These are phyloP conservation scores for Campopleginae sp. DNA, from an alignment of 2,888 invertebrate species.

Conservation along the genomic window DNA sequence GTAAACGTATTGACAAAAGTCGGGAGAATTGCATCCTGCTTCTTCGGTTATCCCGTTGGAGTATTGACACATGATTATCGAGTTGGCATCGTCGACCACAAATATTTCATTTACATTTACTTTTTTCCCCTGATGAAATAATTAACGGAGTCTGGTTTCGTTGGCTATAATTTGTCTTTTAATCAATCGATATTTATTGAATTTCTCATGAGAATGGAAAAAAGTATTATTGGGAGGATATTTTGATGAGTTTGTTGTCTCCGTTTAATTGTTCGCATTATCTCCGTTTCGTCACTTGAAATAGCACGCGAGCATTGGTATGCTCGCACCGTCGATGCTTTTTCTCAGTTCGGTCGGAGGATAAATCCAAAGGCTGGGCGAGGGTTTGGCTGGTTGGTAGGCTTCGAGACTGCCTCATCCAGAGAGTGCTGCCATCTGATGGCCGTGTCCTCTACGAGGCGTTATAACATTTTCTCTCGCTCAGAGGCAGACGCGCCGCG, in stretches of 20 bases:
- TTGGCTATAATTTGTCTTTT: not conserved
- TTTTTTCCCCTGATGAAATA: slow-evolving; percentile 19
- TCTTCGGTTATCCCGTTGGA: not conserved
- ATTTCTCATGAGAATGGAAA: slow-evolving; percentile 5
- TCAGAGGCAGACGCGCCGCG: slow-evolving; percentile 70
- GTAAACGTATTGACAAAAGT: not conserved
- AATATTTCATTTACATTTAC: not conserved
- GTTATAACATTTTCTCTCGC: slow-evolving; percentile 46
- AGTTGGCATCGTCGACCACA: not conserved
- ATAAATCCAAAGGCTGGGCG: slow-evolving; percentile 35
- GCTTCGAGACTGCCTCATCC: slow-evolving; percentile 36
- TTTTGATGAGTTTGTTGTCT: not conserved
- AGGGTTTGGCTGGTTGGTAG: slow-evolving; percentile 17
- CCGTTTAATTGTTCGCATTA: not conserved
- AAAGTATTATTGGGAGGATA: not conserved
- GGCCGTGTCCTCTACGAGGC: slow-evolving; percentile 72
- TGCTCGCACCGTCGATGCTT: slow-evolving; percentile 40
- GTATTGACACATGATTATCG: not conserved
- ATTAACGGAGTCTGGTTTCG: not conserved
- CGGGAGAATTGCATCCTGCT: not conserved
- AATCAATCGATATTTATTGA: slow-evolving; percentile 7
- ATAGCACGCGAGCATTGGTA: slow-evolving; percentile 19
- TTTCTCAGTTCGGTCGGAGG: slow-evolving; percentile 50
- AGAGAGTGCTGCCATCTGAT: slow-evolving; percentile 72
- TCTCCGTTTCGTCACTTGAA: slow-evolving; percentile 28